Base-by-base conservation (phyloP, 2,797 vertebrate species). In the Sebastes ruberrimus region DNA sequence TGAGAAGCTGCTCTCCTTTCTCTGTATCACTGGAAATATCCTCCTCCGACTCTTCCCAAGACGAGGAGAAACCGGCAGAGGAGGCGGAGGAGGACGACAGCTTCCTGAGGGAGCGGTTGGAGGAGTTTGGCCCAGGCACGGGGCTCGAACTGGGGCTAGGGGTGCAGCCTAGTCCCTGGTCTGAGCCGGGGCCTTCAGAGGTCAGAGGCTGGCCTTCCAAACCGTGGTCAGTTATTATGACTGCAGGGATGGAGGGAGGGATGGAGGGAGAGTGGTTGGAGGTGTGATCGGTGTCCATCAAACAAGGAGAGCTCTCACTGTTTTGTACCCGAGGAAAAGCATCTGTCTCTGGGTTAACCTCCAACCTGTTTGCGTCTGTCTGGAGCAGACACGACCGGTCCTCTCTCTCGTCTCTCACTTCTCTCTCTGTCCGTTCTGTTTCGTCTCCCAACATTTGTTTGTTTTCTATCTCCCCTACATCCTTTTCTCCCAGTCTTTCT, bases 31-130 rank as follows among this genome's bases (percentile, higher is more conserved):
- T 99, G 91, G 98, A 99, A 66, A 99, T 96, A 81, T 99, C 99
- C 63, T 99, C 99, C 88, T 99, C 98, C 0, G 99, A 99, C 87
- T 99, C 99, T 61, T 99, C 99, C 95, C 97, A 99, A 63, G 98
- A 99, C 0, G 98, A 99, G 61, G 98, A 99, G 93, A 99, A 99
- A 25, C 99, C 99, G 0, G 98, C 97, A 8, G 99, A 99, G 67
- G 98, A 99, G 7, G 98, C 96, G 0, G 99, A 99, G n/a, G 99
- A 99, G 0, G 98, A 99, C 0, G 98, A 99, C 78, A 99, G 95
- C 89, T 99, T 99, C 86, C 99, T 94, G 74, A 97, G 86, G 0
- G 95, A 93, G 79, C 95, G 90, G 60, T 14, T 85, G 57, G 95
- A 78, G 59, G 90, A 86, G 86, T 89, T 86, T 0, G 78, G 61